These are phyloP conservation scores for Emberiza fucata DNA, from an alignment of 2,113 vertebrate genomes.

Conservation along the genomic window DNA sequence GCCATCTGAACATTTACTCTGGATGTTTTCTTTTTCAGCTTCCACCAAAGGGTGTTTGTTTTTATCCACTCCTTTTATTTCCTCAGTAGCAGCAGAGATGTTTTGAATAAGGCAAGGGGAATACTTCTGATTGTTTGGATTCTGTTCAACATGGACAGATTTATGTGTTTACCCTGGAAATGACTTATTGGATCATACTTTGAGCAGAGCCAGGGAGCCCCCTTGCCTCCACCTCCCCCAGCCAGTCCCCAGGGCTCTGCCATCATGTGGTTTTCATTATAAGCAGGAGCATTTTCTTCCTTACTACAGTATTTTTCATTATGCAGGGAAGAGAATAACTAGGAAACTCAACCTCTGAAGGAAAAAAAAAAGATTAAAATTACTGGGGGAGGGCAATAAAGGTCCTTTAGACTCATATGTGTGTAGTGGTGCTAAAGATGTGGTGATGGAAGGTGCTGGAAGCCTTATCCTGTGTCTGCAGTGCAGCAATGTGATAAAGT, in stretches of 20 bases:
- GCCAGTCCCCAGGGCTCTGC: slow-evolving; percentile 17
- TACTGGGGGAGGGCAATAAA: background rate
- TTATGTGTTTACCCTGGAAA: slow-evolving; percentile 63
- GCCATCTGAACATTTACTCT: background rate
- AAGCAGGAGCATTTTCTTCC: slow-evolving; percentile 31
- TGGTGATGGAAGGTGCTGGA: background rate
- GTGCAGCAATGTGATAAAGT: background rate
- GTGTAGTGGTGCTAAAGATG: background rate
- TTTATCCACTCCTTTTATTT: slow-evolving; percentile 28
- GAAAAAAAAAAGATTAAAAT: background rate
- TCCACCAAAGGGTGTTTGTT: slow-evolving; percentile 28
- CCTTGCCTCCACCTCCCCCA: slow-evolving; percentile 46
- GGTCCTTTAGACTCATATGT: background rate
- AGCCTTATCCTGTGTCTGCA: background rate
- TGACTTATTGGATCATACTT: slow-evolving; percentile 64
- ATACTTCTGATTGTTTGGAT: slow-evolving; percentile 47
- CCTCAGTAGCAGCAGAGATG: slow-evolving; percentile 17
- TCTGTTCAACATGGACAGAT: slow-evolving; percentile 26
- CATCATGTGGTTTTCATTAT: slow-evolving; percentile 62
- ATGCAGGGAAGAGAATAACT: background rate
- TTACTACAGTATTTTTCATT: slow-evolving; percentile 18
- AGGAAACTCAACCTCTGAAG: background rate
- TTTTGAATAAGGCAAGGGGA: slow-evolving; percentile 16
- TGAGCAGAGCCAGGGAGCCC: slow-evolving; percentile 45
- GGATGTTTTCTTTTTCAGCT: background rate